Conservation (phyloP, 2,113 vertebrate genomes). For the Nothoprocta pentlandii region DNA sequence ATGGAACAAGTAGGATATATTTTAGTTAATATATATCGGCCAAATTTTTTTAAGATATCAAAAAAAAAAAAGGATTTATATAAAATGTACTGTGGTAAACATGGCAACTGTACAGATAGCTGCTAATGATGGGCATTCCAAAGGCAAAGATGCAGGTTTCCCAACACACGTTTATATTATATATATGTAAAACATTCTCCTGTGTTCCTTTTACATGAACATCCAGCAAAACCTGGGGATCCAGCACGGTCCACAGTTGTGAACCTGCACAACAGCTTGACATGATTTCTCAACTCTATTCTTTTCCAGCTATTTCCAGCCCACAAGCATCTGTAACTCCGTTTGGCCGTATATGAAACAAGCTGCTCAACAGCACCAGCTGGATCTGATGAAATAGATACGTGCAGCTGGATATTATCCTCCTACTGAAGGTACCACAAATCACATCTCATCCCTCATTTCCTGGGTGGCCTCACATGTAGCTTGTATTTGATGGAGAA, state of each 20-base stretch:
- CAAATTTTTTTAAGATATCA: background rate
- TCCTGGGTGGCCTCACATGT: constrained; percentile 38
- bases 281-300: constrained; percentile 26
- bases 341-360: constrained; percentile 14
- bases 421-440: constrained; percentile 54
- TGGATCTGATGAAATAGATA: constrained; percentile 43
- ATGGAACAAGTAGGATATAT: background rate
- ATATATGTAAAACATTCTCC: background rate
- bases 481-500: background rate
- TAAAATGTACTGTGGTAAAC: background rate
- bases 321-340: constrained; percentile 15
- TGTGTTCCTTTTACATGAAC: background rate
- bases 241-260: background rate
- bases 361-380: constrained; percentile 53
- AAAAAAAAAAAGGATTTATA: background rate
- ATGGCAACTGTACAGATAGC: background rate
- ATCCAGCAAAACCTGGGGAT: background rate
- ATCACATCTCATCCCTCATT: background rate
- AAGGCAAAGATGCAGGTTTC: background rate
- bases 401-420: constrained; percentile 29
- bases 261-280: background rate
- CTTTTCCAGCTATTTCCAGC: constrained; percentile 46
- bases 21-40: background rate
- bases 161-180: too few relatives aligned
- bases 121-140: background rate